Conservation (phyloP, 2,113 vertebrate genomes). For the Dascyllus trimaculatus region DNA sequence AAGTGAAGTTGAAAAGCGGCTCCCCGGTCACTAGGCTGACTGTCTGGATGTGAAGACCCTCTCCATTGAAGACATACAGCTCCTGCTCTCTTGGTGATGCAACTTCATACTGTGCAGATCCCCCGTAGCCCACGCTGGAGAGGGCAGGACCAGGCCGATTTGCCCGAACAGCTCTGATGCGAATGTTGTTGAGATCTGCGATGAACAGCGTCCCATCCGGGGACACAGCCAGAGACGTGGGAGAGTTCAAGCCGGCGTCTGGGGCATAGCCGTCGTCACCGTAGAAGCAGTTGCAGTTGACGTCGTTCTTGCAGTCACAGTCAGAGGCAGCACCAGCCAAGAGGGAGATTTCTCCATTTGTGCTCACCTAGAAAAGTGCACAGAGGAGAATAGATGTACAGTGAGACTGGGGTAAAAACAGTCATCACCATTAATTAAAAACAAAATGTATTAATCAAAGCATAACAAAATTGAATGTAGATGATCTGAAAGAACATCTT, state of each 20-base stretch:
- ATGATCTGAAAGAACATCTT: slow-evolving; percentile 45
- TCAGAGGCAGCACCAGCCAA: slow-evolving; percentile 95
- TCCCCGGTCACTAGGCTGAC: slow-evolving; percentile 96
- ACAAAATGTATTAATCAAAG: slow-evolving; percentile 30
- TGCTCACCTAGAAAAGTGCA: slow-evolving; percentile 88
- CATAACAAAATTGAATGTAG: slow-evolving; percentile 32
- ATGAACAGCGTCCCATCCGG: slow-evolving; percentile 97
- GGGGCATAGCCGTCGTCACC: slow-evolving; percentile 98
- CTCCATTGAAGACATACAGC: slow-evolving; percentile 94
- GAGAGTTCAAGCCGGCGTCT: slow-evolving; percentile 95
- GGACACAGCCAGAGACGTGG: slow-evolving; percentile 95
- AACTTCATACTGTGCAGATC: slow-evolving; percentile 91
- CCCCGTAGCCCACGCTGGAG: slow-evolving; percentile 60
- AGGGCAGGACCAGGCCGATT: slow-evolving; percentile 88
- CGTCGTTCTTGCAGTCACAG: slow-evolving; percentile 99
- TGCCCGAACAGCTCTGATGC: slow-evolving; percentile 94
- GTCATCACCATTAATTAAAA: background rate
- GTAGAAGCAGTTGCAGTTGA: slow-evolving; percentile 98
- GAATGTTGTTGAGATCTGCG: slow-evolving; percentile 97
- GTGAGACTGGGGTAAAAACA: background rate
- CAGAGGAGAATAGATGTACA: background rate
- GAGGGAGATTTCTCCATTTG: slow-evolving; percentile 97
- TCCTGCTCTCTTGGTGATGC: slow-evolving; percentile 97
- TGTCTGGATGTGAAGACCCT: slow-evolving; percentile 96
- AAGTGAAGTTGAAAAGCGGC: slow-evolving; percentile 96